A percentile compares a stretch with the other conserved stretches of the same genome.
Evolutionary conservation across 2,113 vertebrate species (phyloP).

Genomic region (Nothoprocta perdicaria): DNA sequence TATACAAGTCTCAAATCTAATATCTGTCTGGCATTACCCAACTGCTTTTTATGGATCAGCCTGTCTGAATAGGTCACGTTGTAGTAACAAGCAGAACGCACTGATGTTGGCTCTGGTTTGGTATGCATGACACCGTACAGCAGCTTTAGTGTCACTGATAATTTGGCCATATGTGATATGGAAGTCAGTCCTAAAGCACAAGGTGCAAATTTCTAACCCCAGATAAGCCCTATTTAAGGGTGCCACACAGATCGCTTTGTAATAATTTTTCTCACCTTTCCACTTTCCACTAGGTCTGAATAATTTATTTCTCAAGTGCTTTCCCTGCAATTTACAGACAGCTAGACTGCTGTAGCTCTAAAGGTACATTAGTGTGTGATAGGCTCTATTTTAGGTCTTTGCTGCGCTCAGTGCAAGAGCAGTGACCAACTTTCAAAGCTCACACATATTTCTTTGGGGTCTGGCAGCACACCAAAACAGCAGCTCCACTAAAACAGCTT

Average conservation of each 20-base stretch:
- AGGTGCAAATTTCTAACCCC: background rate
- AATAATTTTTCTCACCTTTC: background rate
- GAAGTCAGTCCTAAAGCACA: background rate
- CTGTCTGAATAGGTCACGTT: background rate
- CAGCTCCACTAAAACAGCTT: background rate
- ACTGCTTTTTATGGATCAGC: conserved; percentile 40
- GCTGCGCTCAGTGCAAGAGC: background rate
- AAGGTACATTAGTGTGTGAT: background rate
- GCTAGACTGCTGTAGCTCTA: background rate
- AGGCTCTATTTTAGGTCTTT: conserved; percentile 7
- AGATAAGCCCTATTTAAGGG: background rate
- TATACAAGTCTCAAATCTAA: conserved; percentile 59
- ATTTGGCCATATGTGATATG: background rate
- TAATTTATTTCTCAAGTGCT: conserved; percentile 32
- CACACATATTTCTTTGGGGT: background rate
- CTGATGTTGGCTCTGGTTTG: background rate
- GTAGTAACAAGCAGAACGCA: background rate
- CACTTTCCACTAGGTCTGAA: background rate
- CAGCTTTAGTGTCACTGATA: background rate
- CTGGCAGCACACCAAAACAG: conserved; percentile 30
- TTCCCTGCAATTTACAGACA: conserved; percentile 1
- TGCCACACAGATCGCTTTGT: background rate
- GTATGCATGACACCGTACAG: background rate
- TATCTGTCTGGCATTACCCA: conserved; percentile 17
- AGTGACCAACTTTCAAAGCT: conserved; percentile 33